Conservation (phyloP, 1,140 invertebrate genomes). For the Hermetia illucens region DNA sequence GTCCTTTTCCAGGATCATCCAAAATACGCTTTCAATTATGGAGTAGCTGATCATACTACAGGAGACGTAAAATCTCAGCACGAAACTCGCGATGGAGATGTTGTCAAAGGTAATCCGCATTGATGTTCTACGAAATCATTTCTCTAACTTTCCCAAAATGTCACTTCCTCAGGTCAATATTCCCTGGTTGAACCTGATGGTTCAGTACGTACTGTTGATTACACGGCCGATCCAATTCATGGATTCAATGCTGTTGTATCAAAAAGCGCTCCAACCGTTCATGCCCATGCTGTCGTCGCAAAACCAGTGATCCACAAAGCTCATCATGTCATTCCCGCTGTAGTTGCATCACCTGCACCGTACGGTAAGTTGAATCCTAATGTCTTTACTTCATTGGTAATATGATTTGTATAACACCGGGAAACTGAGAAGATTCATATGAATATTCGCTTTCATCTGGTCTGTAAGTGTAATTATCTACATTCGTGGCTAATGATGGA, state of each 20-base stretch:
- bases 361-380: slow-evolving; percentile 35
- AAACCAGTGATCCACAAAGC: slow-evolving; percentile 23
- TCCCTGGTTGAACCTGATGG: slow-evolving; percentile 54
- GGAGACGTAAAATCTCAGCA: slow-evolving; percentile 36
- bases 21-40: slow-evolving; percentile 39
- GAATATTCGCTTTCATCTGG: no score
- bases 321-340: slow-evolving; percentile 18
- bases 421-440: no score
- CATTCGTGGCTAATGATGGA: no score
- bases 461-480: no score
- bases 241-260: slow-evolving; percentile 43
- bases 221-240: slow-evolving; percentile 40
- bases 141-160: not conserved
- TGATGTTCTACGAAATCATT: not conserved
- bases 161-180: slow-evolving; percentile 37
- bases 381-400: no score
- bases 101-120: slow-evolving; percentile 31
- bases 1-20: slow-evolving; percentile 28
- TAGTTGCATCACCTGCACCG: slow-evolving; percentile 28
- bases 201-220: slow-evolving; percentile 46
- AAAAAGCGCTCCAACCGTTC: slow-evolving; percentile 37
- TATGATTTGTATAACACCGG: no score
- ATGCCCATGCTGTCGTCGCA: slow-evolving; percentile 25
- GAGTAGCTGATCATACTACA: slow-evolving; percentile 35
- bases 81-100: slow-evolving; percentile 36